Evolutionary conservation across 2,888 invertebrate species (phyloP).

Genomic region (Idaea dimidiata): DNA sequence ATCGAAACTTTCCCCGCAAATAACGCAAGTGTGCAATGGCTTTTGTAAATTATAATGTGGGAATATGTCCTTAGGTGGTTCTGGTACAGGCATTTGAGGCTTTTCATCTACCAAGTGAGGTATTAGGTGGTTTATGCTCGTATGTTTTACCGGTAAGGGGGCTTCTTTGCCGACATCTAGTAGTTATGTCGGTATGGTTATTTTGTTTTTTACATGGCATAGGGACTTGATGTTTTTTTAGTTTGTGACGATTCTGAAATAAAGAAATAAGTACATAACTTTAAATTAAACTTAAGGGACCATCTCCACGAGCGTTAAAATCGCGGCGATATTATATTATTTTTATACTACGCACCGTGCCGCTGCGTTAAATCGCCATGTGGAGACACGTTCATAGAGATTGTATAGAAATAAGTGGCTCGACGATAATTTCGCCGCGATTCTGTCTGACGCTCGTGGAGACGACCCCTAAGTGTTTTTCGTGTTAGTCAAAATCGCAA

Average conservation of each 20-base stretch:
- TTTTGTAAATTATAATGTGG: conserved; percentile 35
- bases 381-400: too few species aligned
- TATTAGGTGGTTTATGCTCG: conserved; percentile 49
- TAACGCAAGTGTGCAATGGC: conserved; percentile 46
- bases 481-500: too few species aligned
- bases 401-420: too few species aligned
- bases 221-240: conserved; percentile 59
- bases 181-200: conserved; percentile 61
- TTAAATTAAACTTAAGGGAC: too few species aligned
- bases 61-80: conserved; percentile 47
- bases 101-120: conserved; percentile 48
- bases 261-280: conserved; percentile 1
- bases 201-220: conserved; percentile 24
- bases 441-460: too few species aligned
- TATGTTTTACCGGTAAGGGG: conserved; percentile 43
- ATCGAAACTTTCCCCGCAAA: conserved; percentile 60
- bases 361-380: too few species aligned
- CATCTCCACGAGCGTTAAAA: too few species aligned
- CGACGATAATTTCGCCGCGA: too few species aligned
- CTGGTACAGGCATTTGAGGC: conserved; percentile 36
- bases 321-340: conserved; percentile 5
- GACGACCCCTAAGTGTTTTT: too few species aligned
- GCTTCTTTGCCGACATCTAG: conserved; percentile 62
- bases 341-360: too few species aligned
- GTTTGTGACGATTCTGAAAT: conserved; percentile 66